Conservation (phyloP, 2,113 vertebrate genomes). For the Serilophus lunatus region DNA sequence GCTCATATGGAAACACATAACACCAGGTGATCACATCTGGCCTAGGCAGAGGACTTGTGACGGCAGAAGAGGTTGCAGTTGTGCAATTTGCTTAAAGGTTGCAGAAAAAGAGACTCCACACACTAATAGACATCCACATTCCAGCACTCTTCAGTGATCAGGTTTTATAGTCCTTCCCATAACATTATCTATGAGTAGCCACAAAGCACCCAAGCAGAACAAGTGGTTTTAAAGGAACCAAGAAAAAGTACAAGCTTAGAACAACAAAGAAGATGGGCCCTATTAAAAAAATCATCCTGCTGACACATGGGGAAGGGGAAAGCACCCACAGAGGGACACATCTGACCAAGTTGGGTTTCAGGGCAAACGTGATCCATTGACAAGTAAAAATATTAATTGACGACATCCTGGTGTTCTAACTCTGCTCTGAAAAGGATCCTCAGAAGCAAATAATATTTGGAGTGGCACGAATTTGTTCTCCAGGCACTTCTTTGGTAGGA, state of each 20-base stretch:
- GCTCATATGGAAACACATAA: background rate
- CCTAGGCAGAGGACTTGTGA: background rate
- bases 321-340: background rate
- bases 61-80: background rate
- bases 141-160: background rate
- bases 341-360: background rate
- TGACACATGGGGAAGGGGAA: background rate
- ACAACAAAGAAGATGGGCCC: background rate
- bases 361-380: background rate
- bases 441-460: background rate
- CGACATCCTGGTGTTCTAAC: background rate
- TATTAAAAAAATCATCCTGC: accelerated
- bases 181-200: background rate
- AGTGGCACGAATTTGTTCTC: background rate
- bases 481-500: background rate
- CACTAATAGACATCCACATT: background rate
- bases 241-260: background rate
- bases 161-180: background rate
- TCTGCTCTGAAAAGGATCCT: background rate
- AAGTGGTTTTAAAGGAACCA: background rate
- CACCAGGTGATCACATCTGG: background rate
- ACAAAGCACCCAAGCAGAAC: conserved; percentile 12
- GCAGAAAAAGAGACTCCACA: background rate
- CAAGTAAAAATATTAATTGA: background rate
- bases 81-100: background rate